Base-by-base conservation (phyloP, 2,797 vertebrate species). In the Thunnus albacares region DNA sequence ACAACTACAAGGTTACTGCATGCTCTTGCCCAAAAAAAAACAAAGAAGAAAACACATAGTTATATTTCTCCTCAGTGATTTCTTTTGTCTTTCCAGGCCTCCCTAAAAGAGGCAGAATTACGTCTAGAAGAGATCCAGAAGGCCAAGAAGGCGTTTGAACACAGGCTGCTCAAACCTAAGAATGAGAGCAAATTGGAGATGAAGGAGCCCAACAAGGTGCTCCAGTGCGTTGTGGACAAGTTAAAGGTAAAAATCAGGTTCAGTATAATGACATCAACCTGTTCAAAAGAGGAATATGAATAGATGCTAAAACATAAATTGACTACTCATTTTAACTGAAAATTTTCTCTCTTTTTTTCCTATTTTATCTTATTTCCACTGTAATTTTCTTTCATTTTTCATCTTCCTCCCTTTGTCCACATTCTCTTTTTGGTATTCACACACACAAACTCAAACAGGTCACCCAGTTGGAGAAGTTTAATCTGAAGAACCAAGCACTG, bases 61-160 rank as follows among this genome's bases (percentile, higher is more conserved):
- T 28, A 18, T 7, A 22, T n/a, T 77, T 64, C 20, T 28, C 30
- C 38, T 71, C 13, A 73, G 30, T 13, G 11, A 10, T 1, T 59
- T 0, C 70, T 15, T 56, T 0, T 9, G 35, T 77, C 41, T 76
- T 41, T 59, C 6, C 65, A 94, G 94, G 88, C 79, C n/a, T 79
- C 79, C 3, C 5, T 77, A 26, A 49, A 90, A 78, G 92, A 90
- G 77, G 69, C 87, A 3, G 87, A 92, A 24, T 2, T 86, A 8
- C 73, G 80, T 62, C 78, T 82, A 9, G 67, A 68, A 38, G 90
- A 93, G 10, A 71, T 92, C 55, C 65, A 52, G 30, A 94, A 66
- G 35, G 82, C 77, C 7, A 88, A 70, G 76, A 81, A 15, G 0
- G 71, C 85, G 24, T 90, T 94, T 87, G 90, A 94, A 71, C 51